These are phyloP conservation scores for Himalopsyche tibetana DNA, from an alignment of 2,888 invertebrate genomes.

Conservation along the genomic window DNA sequence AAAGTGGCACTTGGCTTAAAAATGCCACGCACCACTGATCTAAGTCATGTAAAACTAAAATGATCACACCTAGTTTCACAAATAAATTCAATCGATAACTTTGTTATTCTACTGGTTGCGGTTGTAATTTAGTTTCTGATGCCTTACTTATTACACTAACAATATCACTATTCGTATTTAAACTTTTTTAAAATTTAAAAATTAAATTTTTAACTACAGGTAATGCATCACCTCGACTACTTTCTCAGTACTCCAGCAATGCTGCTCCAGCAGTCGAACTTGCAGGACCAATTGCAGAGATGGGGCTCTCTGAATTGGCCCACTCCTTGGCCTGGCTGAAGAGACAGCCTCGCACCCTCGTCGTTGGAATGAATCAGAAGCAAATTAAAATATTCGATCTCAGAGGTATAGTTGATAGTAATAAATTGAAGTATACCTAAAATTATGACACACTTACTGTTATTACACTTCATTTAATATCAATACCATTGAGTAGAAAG, in stretches of 20 bases:
- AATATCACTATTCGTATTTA: not conserved
- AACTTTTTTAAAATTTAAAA: not conserved
- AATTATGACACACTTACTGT: too few species aligned
- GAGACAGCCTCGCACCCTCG: conserved; percentile 83
- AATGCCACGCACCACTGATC: too few species aligned
- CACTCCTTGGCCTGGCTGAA: conserved; percentile 92
- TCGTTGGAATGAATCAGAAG: conserved; percentile 94
- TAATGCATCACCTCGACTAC: conserved; percentile 52
- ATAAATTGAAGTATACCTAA: too few species aligned
- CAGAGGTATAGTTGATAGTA: conserved; percentile 79
- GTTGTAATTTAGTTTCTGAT: not conserved
- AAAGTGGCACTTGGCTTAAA: too few species aligned
- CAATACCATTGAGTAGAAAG: too few species aligned
- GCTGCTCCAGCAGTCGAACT: conserved; percentile 74
- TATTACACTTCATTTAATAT: too few species aligned
- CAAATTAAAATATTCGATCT: conserved; percentile 92
- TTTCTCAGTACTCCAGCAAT: conserved; percentile 58
- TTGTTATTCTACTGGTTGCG: not conserved
- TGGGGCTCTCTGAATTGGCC: conserved; percentile 89
- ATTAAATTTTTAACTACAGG: not conserved
- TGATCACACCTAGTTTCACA: too few species aligned
- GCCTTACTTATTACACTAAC: too few species aligned
- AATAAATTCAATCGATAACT: not conserved
- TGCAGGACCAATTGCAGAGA: conserved; percentile 82
- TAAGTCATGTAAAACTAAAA: too few species aligned